Evolutionary conservation across 2,113 vertebrate species (phyloP).

Genomic region (Felis chaus): DNA sequence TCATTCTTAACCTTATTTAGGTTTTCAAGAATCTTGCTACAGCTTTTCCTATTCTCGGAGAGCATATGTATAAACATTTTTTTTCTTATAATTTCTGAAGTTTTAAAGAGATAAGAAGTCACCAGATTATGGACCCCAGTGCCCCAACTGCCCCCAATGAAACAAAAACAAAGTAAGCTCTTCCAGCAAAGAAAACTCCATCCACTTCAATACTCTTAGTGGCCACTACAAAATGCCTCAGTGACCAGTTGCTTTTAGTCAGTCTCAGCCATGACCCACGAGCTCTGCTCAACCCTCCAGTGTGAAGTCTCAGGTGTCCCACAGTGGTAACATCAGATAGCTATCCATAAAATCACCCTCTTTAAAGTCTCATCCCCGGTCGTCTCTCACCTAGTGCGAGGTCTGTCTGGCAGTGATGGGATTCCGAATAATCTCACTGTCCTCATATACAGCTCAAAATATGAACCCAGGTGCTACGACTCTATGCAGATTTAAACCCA

Average conservation of each 20-base stretch:
- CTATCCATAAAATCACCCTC: neutral
- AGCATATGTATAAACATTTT: neutral
- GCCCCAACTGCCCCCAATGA: neutral
- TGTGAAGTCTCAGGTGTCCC: neutral
- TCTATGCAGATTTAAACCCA: neutral
- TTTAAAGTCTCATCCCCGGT: neutral
- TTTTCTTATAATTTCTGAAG: conserved; percentile 16
- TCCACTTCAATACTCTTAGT: neutral
- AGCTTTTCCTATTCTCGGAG: neutral
- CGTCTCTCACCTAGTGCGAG: neutral
- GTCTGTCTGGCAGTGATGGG: neutral
- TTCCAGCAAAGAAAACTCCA: neutral
- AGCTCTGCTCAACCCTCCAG: neutral
- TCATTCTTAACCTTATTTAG: neutral
- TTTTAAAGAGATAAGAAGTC: neutral
- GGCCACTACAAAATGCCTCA: neutral
- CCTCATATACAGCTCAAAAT: neutral
- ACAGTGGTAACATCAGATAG: too few species aligned
- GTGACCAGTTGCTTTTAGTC: neutral
- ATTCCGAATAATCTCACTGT: neutral
- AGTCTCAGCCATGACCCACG: neutral
- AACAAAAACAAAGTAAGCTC: neutral
- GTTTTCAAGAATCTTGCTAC: neutral
- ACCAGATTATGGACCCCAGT: neutral
- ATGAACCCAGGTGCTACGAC: neutral